phyloP scores from a whole-genome alignment of 1,140 invertebrate species.

The Brachionus rotundiformis region DNA sequence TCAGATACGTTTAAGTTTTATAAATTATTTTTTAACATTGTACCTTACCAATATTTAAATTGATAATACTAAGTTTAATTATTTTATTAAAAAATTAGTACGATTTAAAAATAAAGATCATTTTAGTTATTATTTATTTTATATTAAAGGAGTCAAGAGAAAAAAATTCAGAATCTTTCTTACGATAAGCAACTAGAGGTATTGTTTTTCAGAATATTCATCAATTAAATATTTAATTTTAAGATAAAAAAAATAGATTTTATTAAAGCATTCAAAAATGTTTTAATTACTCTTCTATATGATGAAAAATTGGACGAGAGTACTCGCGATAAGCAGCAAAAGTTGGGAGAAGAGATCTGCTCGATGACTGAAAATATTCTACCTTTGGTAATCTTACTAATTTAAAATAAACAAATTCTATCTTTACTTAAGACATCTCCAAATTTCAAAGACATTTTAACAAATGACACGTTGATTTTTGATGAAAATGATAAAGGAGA shows the following conservation, averaged over 20 bases:
- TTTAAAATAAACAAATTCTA: neutral
- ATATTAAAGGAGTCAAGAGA: neutral
- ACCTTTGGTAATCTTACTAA: neutral
- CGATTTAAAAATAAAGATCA: no score
- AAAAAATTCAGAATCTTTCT: neutral
- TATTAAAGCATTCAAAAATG: constrained; percentile 29
- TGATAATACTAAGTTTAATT: no score
- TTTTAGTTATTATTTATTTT: no score
- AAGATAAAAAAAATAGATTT: constrained; percentile 46
- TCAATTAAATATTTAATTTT: neutral
- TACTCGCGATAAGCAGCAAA: neutral
- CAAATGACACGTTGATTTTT: neutral
- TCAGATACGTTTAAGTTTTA: no score
- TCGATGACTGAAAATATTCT: neutral
- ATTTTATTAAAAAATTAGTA: no score
- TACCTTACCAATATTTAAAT: no score
- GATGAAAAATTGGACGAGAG: constrained; percentile 44
- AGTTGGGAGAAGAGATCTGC: neutral
- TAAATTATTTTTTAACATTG: no score
- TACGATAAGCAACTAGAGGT: constrained; percentile 14
- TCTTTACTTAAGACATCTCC: neutral
- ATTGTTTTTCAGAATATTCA: neutral
- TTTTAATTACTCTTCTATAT: constrained; percentile 34
- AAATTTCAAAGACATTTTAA: neutral
- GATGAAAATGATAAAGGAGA: neutral